These are phyloP conservation scores for Heliconius ethilla DNA, from an alignment of 2,888 invertebrate species.

Conservation along the genomic window DNA sequence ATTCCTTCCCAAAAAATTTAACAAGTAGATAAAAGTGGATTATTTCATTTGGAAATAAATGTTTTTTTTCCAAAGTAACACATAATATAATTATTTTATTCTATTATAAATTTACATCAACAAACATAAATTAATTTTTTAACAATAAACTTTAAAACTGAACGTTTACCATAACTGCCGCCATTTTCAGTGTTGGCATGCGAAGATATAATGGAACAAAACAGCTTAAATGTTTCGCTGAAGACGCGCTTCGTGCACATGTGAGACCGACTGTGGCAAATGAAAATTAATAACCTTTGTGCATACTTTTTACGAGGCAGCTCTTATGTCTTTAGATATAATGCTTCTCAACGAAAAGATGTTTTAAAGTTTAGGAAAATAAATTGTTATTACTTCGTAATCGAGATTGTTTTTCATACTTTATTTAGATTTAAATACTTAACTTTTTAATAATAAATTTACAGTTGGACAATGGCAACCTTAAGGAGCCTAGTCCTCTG, in stretches of 20 bases:
- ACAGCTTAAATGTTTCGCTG: conserved; percentile 52
- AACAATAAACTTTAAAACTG: not conserved
- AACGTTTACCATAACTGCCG: conserved; percentile 19
- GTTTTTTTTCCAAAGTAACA: too few relatives aligned
- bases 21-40: too few relatives aligned
- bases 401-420: not conserved
- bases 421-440: too few relatives aligned
- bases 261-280: conserved; percentile 63
- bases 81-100: not conserved
- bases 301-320: conserved; percentile 25
- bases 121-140: not conserved
- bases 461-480: too few relatives aligned
- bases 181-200: conserved; percentile 46
- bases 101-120: not conserved
- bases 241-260: conserved; percentile 47
- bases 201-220: conserved; percentile 57
- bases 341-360: not conserved
- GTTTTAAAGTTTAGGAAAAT: not conserved
- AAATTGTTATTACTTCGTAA: not conserved
- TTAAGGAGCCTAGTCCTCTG: too few relatives aligned
- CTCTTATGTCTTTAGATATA: conserved; percentile 2
- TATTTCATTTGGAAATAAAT: too few relatives aligned
- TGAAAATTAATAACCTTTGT: conserved; percentile 68
- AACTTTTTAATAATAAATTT: too few relatives aligned
- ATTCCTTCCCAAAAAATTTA: too few relatives aligned